Base-by-base conservation (phyloP, 2,797 vertebrate genomes). In the Limosa lapponica region DNA sequence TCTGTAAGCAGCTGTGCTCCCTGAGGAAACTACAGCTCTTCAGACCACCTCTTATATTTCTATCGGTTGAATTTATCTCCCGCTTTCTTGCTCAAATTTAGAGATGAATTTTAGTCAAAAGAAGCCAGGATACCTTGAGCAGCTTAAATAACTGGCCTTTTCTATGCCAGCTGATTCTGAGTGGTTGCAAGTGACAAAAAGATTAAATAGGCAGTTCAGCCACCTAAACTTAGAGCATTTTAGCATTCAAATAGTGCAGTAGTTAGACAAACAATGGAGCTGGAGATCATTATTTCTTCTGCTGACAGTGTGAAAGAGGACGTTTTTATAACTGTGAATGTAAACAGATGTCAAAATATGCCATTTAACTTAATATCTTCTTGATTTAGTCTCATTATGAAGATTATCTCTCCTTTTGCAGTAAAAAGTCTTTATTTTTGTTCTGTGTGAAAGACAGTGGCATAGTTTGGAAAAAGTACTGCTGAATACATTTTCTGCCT, bases 301-400 rank as follows among this genome's bases (percentile, higher is more conserved):
- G 18, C 39, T 87, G 57, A 44, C 36, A 55, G 28, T 57, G 54
- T 48, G 44, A 59, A 61, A 65, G 66, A 78, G 81, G 66, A 52
- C 5, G 0, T 84, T 92, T 89, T 79, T 91, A 13, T 69, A 87
- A 79, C 74, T 74, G 20, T 67, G 78, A 67, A 41, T 41, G 30
- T 87, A 83, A 93, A 85, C 54, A 95, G 78, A 67, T 91, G 77
- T 84, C 87, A 81, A 62, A 90, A 89, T 65, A 57, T 16, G 34
- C 66, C 73, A 59, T 78, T 91, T 82, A 78, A 61, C 25, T 59
- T 77, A 30, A 2, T 15, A 44, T 30, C 37, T 20, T 82, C 36
- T 75, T 51, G n/a, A 8, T 49, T 55, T 67, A 22, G 57, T 81
- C 44, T 80, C 62, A 41, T 78, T 71, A 11, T 23, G 30, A 84